A percentile compares a stretch with the other conserved stretches of the same genome.
Conservation (phyloP, 2,888 invertebrate species). For the Coleophora deauratella region DNA sequence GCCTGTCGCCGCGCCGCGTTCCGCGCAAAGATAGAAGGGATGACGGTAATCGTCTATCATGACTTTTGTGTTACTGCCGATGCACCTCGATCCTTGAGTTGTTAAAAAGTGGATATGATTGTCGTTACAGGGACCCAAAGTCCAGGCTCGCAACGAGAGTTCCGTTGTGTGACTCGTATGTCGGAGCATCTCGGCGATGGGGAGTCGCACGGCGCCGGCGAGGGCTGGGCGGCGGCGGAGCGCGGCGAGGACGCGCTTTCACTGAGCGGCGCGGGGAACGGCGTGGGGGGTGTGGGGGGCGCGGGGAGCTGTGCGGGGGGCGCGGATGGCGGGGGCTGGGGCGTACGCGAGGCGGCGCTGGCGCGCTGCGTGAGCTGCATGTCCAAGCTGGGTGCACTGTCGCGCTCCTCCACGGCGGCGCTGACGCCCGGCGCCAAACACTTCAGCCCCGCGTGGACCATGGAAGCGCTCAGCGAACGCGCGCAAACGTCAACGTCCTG, state of each 20-base stretch:
- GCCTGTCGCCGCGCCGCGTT: slow-evolving; percentile 60
- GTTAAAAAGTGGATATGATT: no score
- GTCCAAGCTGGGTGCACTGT: slow-evolving; percentile 83
- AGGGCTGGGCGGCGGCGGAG: slow-evolving; percentile 29
- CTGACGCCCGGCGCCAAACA: slow-evolving; percentile 64
- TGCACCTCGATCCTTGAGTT: no score
- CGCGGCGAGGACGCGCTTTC: slow-evolving; percentile 35
- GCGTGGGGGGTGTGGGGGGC: slow-evolving; percentile 14
- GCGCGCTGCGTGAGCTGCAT: slow-evolving; percentile 85
- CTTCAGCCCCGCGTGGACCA: slow-evolving; percentile 75
- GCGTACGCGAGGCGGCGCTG: slow-evolving; percentile 46
- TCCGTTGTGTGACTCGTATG: slow-evolving; percentile 65
- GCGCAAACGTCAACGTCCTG: background rate
- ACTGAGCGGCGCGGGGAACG: slow-evolving; percentile 32
- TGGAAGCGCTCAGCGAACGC: slow-evolving; percentile 51
- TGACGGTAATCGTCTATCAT: background rate
- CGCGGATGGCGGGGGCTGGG: slow-evolving; percentile 34
- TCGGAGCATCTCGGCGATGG: slow-evolving; percentile 61
- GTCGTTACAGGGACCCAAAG: slow-evolving; percentile 34
- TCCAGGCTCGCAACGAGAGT: slow-evolving; percentile 41
- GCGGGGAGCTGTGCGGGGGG: slow-evolving; percentile 26
- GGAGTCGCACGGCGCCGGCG: background rate
- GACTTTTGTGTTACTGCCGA: background rate
- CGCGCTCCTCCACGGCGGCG: slow-evolving; percentile 77
- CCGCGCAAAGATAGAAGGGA: background rate